Conservation (phyloP, 2,797 vertebrate species). For the Sparidentex hasta region DNA sequence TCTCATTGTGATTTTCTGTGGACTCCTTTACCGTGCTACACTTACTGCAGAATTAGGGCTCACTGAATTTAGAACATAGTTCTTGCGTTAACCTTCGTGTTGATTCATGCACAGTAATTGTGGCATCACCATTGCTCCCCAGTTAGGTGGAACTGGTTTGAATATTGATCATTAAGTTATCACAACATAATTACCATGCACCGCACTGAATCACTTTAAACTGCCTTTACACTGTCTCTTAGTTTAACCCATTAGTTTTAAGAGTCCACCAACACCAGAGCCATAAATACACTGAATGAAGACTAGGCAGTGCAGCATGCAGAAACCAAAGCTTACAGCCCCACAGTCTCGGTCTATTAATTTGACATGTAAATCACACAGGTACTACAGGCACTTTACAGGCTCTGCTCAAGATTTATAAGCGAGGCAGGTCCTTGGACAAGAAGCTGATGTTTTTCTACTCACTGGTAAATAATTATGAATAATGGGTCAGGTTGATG, state of each 20-base stretch:
- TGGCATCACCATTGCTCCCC: background rate
- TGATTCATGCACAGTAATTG: background rate
- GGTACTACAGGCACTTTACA: constrained; percentile 7
- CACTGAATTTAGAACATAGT: background rate
- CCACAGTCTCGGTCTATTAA: constrained; percentile 30
- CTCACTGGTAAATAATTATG: constrained; percentile 24
- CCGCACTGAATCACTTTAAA: constrained; percentile 14
- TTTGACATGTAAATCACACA: constrained; percentile 45
- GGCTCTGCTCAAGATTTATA: constrained; percentile 38
- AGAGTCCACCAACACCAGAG: constrained; percentile 13
- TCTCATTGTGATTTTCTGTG: background rate
- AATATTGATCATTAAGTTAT: constrained; percentile 7
- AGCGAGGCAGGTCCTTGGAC: constrained; percentile 7
- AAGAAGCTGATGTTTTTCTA: constrained; percentile 24
- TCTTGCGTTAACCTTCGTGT: background rate
- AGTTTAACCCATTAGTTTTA: constrained; percentile 25
- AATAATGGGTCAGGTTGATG: constrained; percentile 26
- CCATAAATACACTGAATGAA: constrained; percentile 13
- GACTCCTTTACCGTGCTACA: background rate
- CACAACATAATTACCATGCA: constrained; percentile 5
- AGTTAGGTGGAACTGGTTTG: constrained; percentile 14
- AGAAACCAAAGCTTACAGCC: constrained; percentile 17
- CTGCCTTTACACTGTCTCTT: background rate
- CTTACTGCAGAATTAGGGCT: background rate
- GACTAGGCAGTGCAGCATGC: background rate